phyloP scores from a whole-genome alignment of 2,797 vertebrate species.

The Acrossocheilus fasciatus region DNA sequence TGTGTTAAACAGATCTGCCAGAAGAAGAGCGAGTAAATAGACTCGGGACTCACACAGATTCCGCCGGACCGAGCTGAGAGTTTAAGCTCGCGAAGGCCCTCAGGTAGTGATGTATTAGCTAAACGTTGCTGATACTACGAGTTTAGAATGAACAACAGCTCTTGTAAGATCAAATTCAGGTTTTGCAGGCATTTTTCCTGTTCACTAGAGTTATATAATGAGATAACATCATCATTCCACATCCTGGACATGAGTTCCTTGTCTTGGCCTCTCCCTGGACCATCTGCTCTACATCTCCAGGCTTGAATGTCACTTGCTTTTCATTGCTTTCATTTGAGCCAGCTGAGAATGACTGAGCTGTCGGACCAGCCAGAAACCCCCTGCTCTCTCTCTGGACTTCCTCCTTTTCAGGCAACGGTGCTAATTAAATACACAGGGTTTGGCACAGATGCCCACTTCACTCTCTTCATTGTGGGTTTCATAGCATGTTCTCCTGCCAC shows the following conservation, averaged over 20 bases:
- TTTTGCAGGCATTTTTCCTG: constrained; percentile 2
- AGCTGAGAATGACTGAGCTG: constrained; percentile 49
- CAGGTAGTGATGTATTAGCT: background rate
- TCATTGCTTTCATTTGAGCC: constrained; percentile 28
- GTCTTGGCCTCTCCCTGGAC: constrained; percentile 37
- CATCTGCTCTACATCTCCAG: constrained; percentile 55
- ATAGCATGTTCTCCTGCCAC: background rate
- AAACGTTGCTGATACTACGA: background rate
- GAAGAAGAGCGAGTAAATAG: constrained; percentile 12
- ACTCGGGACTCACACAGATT: constrained; percentile 13
- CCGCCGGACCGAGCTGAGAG: background rate
- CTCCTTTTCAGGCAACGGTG: constrained; percentile 42
- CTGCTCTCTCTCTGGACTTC: constrained; percentile 24
- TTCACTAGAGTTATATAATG: constrained; percentile 29
- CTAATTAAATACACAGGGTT: constrained; percentile 58
- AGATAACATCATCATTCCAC: constrained; percentile 33
- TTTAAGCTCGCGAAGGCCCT: background rate
- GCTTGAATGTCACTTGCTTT: constrained; percentile 38
- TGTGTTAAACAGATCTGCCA: constrained; percentile 38
- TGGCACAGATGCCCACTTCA: constrained; percentile 51
- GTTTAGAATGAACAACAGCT: background rate
- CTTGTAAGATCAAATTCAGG: constrained; percentile 2
- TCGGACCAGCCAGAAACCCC: constrained; percentile 13
- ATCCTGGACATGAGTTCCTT: constrained; percentile 18
- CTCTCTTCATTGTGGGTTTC: constrained; percentile 12